Evolutionary conservation across 2,888 invertebrate genomes (phyloP).

Genomic region (Drosophila nr. fundita): DNA sequence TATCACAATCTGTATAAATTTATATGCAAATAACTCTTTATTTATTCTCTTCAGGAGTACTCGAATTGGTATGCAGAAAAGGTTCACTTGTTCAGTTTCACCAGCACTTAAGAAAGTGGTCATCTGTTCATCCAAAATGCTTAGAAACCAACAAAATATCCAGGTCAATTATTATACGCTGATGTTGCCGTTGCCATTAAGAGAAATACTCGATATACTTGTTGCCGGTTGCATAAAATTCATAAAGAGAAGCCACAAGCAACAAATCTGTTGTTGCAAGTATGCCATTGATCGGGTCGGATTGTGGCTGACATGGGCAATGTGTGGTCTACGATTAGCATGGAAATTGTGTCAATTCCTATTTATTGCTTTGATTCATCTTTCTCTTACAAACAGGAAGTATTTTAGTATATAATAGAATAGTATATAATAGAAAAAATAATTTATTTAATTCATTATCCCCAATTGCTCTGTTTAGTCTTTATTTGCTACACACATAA

Average conservation of each 20-base stretch:
- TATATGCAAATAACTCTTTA: slow-evolving; percentile 27
- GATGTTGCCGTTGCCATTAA: slow-evolving; percentile 24
- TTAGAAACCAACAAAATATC: slow-evolving; percentile 65
- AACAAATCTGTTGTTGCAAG: background rate
- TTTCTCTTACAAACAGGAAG: background rate
- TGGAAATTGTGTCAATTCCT: slow-evolving; percentile 8
- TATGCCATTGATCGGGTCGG: slow-evolving; percentile 16
- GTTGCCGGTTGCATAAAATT: slow-evolving; percentile 15
- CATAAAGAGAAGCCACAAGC: slow-evolving; percentile 2
- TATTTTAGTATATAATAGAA: background rate
- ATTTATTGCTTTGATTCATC: slow-evolving; percentile 4
- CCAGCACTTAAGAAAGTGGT: slow-evolving; percentile 41
- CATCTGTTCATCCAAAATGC: slow-evolving; percentile 49
- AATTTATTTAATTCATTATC: background rate
- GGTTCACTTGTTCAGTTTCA: slow-evolving; percentile 41
- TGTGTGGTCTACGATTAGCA: slow-evolving; percentile 2
- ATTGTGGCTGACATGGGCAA: slow-evolving; percentile 1
- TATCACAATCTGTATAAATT: slow-evolving; percentile 3
- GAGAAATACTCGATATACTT: slow-evolving; percentile 4
- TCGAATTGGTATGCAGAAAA: slow-evolving; percentile 40
- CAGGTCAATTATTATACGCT: slow-evolving; percentile 68
- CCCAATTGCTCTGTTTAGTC: background rate
- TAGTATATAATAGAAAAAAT: background rate
- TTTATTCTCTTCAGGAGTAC: slow-evolving; percentile 7
- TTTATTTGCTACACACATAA: background rate